These are phyloP conservation scores for Thoracochromis brauschi DNA, from an alignment of 2,113 vertebrate genomes.

Conservation along the genomic window DNA sequence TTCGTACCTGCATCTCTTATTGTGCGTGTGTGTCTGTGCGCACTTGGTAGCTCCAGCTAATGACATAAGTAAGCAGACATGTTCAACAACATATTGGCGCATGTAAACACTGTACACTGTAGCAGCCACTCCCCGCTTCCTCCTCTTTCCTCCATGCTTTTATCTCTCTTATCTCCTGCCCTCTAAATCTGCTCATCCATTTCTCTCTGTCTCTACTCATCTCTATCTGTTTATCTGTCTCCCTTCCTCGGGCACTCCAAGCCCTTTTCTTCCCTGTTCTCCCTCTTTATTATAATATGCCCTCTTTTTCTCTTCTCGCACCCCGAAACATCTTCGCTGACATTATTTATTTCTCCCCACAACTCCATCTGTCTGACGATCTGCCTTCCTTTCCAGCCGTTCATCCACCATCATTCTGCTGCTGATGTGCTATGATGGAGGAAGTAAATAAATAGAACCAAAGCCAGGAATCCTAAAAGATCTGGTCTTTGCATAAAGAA, in stretches of 20 bases:
- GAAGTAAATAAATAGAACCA: slow-evolving; percentile 61
- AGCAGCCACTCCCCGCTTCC: background rate
- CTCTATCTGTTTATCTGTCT: slow-evolving; percentile 38
- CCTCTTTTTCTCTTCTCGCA: background rate
- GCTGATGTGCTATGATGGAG: slow-evolving; percentile 55
- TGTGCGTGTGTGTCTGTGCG: background rate
- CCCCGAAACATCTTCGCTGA: slow-evolving; percentile 27
- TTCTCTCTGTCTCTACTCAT: slow-evolving; percentile 32
- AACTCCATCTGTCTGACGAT: slow-evolving; percentile 53
- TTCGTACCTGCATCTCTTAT: background rate
- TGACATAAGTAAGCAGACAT: slow-evolving; percentile 58
- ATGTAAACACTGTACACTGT: slow-evolving; percentile 55
- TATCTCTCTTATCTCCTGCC: slow-evolving; percentile 53
- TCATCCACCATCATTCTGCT: slow-evolving; percentile 49
- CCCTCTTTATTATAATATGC: slow-evolving; percentile 22
- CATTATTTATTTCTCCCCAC: slow-evolving; percentile 52
- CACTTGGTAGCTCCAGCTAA: slow-evolving; percentile 17
- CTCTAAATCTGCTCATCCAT: slow-evolving; percentile 56
- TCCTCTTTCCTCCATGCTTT: slow-evolving; percentile 30
- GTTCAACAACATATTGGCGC: slow-evolving; percentile 45
- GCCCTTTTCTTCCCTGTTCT: background rate
- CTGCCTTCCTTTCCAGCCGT: slow-evolving; percentile 33
- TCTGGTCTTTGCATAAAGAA: slow-evolving; percentile 62
- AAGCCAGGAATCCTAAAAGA: slow-evolving; percentile 61
- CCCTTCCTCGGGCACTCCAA: slow-evolving; percentile 31